These are phyloP conservation scores for Pammene aurita DNA, from an alignment of 2,888 invertebrate species.

Conservation along the genomic window DNA sequence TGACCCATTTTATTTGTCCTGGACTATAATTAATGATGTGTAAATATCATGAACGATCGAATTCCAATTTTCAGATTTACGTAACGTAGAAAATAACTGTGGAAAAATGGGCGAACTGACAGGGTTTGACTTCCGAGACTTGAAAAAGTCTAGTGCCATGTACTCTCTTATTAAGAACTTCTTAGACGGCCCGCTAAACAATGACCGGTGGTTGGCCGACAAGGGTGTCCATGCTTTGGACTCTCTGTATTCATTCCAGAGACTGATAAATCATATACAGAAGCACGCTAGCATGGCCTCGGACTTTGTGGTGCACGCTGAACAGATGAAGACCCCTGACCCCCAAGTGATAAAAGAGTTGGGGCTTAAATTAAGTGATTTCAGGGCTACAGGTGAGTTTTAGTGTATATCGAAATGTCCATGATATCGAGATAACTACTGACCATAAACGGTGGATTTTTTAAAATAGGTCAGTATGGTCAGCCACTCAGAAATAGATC, in stretches of 20 bases:
- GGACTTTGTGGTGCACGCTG: conserved; percentile 48
- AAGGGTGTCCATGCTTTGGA: conserved; percentile 62
- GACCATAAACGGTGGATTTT: too few species aligned
- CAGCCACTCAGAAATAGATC: too few species aligned
- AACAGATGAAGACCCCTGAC: conserved; percentile 48
- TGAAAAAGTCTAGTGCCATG: conserved; percentile 64
- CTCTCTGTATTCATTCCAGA: conserved; percentile 61
- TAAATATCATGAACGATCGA: too few species aligned
- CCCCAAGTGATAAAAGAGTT: conserved; percentile 56
- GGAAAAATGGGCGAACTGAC: conserved; percentile 67
- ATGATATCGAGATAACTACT: too few species aligned
- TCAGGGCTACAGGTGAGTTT: conserved; percentile 46
- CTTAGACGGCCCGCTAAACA: conserved; percentile 62
- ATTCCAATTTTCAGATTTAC: conserved; percentile 58
- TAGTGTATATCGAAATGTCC: background rate
- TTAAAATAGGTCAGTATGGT: too few species aligned
- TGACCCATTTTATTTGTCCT: too few species aligned
- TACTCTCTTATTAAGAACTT: conserved; percentile 65
- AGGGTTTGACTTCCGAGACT: conserved; percentile 62
- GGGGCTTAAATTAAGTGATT: conserved; percentile 47
- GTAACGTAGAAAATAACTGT: conserved; percentile 58
- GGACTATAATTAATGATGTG: too few species aligned
- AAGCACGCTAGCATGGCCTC: conserved; percentile 54
- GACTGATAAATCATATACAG: conserved; percentile 60
- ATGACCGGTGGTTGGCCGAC: conserved; percentile 57